Evolutionary conservation across 2,888 invertebrate genomes (phyloP).

Genomic region (Eupeodes latifasciatus): DNA sequence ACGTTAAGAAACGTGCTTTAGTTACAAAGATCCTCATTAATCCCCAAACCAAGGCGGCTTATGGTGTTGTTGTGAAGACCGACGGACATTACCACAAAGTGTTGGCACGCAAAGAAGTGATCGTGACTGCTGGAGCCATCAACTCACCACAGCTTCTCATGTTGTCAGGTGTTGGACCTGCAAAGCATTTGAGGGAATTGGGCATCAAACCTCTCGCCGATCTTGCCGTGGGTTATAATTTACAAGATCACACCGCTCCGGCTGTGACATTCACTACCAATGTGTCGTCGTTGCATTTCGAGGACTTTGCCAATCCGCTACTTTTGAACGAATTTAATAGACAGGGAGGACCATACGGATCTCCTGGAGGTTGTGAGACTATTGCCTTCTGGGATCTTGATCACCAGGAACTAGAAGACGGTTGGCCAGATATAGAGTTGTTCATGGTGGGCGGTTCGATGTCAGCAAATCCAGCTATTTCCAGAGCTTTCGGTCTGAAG

Average conservation of each 20-base stretch:
- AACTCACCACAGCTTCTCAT: slow-evolving; percentile 93
- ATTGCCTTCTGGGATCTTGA: slow-evolving; percentile 88
- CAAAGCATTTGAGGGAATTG: slow-evolving; percentile 85
- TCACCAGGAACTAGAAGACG: slow-evolving; percentile 84
- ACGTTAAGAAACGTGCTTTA: slow-evolving; percentile 85
- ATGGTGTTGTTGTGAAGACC: slow-evolving; percentile 86
- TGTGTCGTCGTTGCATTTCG: slow-evolving; percentile 82
- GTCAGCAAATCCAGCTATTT: slow-evolving; percentile 83
- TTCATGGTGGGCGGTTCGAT: slow-evolving; percentile 87
- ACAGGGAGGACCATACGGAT: slow-evolving; percentile 84
- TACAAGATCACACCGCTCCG: slow-evolving; percentile 88
- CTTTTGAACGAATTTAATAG: slow-evolving; percentile 80
- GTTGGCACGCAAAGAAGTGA: slow-evolving; percentile 88
- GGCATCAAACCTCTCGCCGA: slow-evolving; percentile 86
- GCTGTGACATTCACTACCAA: slow-evolving; percentile 88
- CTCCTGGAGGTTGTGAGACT: slow-evolving; percentile 87
- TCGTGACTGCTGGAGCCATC: slow-evolving; percentile 91
- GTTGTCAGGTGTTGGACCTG: slow-evolving; percentile 90
- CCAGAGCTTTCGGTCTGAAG: slow-evolving; percentile 84
- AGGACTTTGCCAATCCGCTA: slow-evolving; percentile 81
- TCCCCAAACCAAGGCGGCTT: slow-evolving; percentile 84
- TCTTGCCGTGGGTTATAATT: slow-evolving; percentile 87
- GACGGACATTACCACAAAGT: slow-evolving; percentile 84
- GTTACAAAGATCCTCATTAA: slow-evolving; percentile 86
- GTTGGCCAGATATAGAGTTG: slow-evolving; percentile 89